Base-by-base conservation (phyloP, 2,797 vertebrate genomes). In the Pangasius larnaudii region DNA sequence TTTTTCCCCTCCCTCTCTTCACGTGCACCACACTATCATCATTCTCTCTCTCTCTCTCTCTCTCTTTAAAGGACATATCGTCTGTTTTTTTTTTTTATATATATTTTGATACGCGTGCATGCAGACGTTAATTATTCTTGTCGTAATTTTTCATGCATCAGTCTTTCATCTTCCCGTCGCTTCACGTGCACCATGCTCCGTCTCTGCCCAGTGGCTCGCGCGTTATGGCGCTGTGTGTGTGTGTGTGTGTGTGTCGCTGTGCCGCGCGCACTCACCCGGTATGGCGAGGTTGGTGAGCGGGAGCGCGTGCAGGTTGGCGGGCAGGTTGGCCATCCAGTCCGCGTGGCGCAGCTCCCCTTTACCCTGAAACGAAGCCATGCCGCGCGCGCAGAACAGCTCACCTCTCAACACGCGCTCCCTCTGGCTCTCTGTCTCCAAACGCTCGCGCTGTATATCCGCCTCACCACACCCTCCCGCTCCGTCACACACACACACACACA, bases 261-360 rank as follows among this genome's bases (percentile, higher is more conserved):
- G 33, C 30, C 0, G 65, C 51, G 59, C 74, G 30, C 89, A 94
- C 97, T 92, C 96, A 99, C 98, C 98, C 79, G 98, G 98, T 90
- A 99, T 98, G 30, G 98, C 97, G 93, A 99, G 95, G 94, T 98
- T 99, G 93, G 97, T 97, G 89, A 99, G 97, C 82, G 98, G 97
- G 77, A 95, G 95, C 75, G 93, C 93, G 94, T 98, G 97, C 95
- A 99, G 97, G 95, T 95, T 97, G 91, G 95, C 94, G 2, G 98
- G 98, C 93, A 99, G 96, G 95, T 95, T 96, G 91, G 97, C 95
- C 98, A 99, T 99, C 98, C 98, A 99, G 96, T 99, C 98, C 11
- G 97, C 98, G 91, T 97, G 96, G 84, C 96, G 95, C 92, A 96
- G 91, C 94, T 99, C 98, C 85, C 93, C 95, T 94, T 96, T 98